These are phyloP conservation scores for Gerris lacustris DNA, from an alignment of 2,888 invertebrate genomes.

Conservation along the genomic window DNA sequence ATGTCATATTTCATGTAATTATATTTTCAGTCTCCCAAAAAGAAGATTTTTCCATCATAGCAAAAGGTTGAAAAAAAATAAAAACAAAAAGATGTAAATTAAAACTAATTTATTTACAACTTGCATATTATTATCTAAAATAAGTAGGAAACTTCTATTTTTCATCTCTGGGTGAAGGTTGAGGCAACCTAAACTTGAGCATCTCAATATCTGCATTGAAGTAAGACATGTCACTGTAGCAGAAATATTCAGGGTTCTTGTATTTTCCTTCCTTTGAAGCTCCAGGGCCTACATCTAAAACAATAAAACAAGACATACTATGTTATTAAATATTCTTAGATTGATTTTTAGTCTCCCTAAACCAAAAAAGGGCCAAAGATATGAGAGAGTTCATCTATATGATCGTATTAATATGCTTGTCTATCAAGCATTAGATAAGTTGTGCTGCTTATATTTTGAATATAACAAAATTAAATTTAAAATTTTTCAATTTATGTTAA, in stretches of 20 bases:
- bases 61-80: not conserved
- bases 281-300: conserved; percentile 54
- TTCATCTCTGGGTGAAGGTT: conserved; percentile 46
- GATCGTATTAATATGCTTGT: no score
- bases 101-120: not conserved
- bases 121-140: not conserved
- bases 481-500: no score
- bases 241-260: conserved; percentile 80
- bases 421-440: no score
- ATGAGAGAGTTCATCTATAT: no score
- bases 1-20: no score
- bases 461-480: no score
- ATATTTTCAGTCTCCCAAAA: no score
- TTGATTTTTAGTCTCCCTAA: no score
- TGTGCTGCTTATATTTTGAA: no score
- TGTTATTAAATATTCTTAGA: no score
- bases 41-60: not conserved
- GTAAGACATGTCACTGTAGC: conserved; percentile 61
- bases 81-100: not conserved
- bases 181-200: conserved; percentile 62
- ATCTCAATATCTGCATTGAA: conserved; percentile 78
- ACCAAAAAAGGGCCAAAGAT: no score
- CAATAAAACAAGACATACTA: no score
- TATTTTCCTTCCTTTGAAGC: conserved; percentile 59
- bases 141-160: not conserved